Base-by-base conservation (phyloP, 2,113 vertebrate species). In the Gavialis gangeticus region DNA sequence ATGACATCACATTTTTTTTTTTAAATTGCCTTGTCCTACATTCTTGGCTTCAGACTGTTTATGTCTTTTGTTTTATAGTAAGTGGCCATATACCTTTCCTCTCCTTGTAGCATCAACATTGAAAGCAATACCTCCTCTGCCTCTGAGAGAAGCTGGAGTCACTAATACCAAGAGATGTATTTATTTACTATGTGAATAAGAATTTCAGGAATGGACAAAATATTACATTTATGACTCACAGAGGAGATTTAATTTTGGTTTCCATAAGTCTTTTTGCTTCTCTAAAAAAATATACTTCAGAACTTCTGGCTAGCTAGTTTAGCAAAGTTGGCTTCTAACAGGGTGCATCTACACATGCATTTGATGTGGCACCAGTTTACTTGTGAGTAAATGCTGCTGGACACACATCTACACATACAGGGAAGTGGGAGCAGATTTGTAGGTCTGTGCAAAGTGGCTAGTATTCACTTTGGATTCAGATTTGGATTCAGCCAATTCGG, bases 51-150 rank as follows among this genome's bases (percentile, higher is more conserved):
- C 34, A 55, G 92, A 66, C 25, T 67, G 18, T 27, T 83, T 22
- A 17, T 0, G 0, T 86, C 85, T 69, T 37, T 75, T 80, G 5
- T 21, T 59, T 19, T 28, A 0, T 11, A 18, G n/a, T 34, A 69
- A 69, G 17, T 69, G 10, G 30, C 34, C 30, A 30, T 21, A 34
- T 16, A 22, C 8, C n/a, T 10, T 9, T 80, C 71, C 84, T 95
- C 17, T 18, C 34, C 24, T 24, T 55, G 34, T 19, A 12, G 19
- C 93, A 82, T 14, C 12, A 34, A 62, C 27, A 46, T 34, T 69
- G 18, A 69, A 21, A 69, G 30, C 18, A 69, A 19, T 69, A 19
- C 19, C 66, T 69, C 18, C 30, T 34, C n/a, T 10, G 10, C 30
- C 17, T 30, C 30, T 30, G 30, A 12, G 21, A 71, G n/a, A 69